Evolutionary conservation across 1,140 invertebrate species (phyloP), one percentile per base, ranked within the genome.

Genomic region (Stratiolaelaps scimitus): DNA sequence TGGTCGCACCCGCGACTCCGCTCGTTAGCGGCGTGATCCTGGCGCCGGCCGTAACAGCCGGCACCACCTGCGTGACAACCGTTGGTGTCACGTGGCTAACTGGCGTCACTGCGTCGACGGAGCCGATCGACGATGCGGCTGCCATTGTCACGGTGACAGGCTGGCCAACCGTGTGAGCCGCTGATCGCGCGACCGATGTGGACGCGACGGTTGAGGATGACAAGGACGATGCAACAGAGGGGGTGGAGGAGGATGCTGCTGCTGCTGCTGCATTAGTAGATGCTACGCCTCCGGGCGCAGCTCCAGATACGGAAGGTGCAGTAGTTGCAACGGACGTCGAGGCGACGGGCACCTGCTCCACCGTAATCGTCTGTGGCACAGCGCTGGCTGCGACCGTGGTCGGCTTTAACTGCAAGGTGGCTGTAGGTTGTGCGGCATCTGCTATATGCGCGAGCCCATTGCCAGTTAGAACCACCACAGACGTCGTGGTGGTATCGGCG

Each of bases 401-500:
- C 15, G 53, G 23, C 53, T 60, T 60, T 26, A 60, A 34, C 53
- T 60, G 53, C 26, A 60, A 34, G 23, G 53, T 29, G 26, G 53
- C 17, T 17, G 53, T 29, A 2, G 53, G 53, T 15, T 17, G 17
- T 23, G 53, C 53, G 13, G 53, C 15, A 23, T 60, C 53, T 23
- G 53, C 53, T 15, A 60, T 60, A 10, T 60, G 53, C 26, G 53
- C 26, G 53, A 60, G 26, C 13, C 53, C 53, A 26, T 60, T 60
- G 23, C 53, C 53, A 34, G 53, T 60, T 23, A 60, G 34, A 26
- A 60, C 15, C 26, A 60, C 53, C 26, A 60, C 53, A n/a, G 53
- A 60, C 13, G 53, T 60, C 15, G 53, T 60, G 26, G 53, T 60
- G n/a, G 53, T 60, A 23, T 60, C 53, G 20, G 53, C 26, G 26